Percentiles rank a stretch among this genome's conserved stretches.
These are phyloP conservation scores for Xanthorhoe designata DNA, from an alignment of 2,888 invertebrate genomes.

Conservation along the genomic window DNA sequence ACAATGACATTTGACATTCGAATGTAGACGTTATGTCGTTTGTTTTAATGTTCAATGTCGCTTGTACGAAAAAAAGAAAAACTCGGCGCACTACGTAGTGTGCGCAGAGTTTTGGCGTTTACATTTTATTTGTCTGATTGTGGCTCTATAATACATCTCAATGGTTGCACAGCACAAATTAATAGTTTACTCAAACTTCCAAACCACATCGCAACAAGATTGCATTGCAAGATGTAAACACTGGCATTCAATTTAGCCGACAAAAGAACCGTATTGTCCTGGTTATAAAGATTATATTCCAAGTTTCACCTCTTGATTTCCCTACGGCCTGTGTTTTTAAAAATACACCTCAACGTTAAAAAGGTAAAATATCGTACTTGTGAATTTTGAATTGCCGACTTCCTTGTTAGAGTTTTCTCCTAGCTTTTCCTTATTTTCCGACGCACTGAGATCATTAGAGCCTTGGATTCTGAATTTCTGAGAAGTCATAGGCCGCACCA, in stretches of 20 bases:
- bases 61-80: too few relatives aligned
- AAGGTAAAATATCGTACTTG: slow-evolving; percentile 71
- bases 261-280: slow-evolving; percentile 47
- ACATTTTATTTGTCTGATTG: too few relatives aligned
- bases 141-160: too few relatives aligned
- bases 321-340: slow-evolving; percentile 77
- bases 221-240: slow-evolving; percentile 59
- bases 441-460: slow-evolving; percentile 57
- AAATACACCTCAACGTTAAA: slow-evolving; percentile 67
- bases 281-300: slow-evolving; percentile 60
- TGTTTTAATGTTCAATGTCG: too few relatives aligned
- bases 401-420: slow-evolving; percentile 47
- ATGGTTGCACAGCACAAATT: slow-evolving; percentile 40
- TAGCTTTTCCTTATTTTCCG: slow-evolving; percentile 56
- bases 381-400: slow-evolving; percentile 64
- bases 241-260: slow-evolving; percentile 46
- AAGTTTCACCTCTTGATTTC: slow-evolving; percentile 73
- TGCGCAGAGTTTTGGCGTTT: too few relatives aligned
- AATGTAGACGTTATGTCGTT: too few relatives aligned
- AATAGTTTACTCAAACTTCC: slow-evolving; percentile 56
- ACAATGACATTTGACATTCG: too few relatives aligned
- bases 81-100: too few relatives aligned
- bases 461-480: slow-evolving; percentile 22
- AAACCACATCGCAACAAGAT: slow-evolving; percentile 60
- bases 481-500: background rate